Percentiles rank a stretch among this genome's conserved stretches.
Evolutionary conservation across 2,113 vertebrate genomes (phyloP).

Genomic region (Calypte anna): DNA sequence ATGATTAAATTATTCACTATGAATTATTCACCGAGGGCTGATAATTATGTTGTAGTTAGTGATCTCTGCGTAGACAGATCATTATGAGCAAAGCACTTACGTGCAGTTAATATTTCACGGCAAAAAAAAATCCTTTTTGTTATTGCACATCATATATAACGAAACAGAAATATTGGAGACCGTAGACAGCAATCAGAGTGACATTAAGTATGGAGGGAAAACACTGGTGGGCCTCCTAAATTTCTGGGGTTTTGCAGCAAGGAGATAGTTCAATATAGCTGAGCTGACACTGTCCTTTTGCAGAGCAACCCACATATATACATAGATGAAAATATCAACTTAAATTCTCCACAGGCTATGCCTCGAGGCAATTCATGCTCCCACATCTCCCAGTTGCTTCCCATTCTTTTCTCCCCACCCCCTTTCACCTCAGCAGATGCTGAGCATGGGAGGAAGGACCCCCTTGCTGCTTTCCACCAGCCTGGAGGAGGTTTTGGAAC

Average conservation of each 20-base stretch:
- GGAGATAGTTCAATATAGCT: rapidly evolving
- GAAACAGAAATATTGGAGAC: neutral
- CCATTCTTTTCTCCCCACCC: neutral
- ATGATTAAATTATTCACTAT: constrained; percentile 36
- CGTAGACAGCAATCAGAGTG: neutral
- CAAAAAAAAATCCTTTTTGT: neutral
- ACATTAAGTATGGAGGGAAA: neutral
- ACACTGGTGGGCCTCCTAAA: neutral
- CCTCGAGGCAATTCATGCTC: neutral
- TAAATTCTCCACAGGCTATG: rapidly evolving
- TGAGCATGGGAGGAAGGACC: neutral
- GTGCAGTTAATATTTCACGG: neutral
- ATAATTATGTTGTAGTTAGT: constrained; percentile 44
- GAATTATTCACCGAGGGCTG: constrained; percentile 55
- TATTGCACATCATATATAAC: neutral
- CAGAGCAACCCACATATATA: neutral
- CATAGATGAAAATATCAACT: neutral
- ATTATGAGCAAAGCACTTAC: neutral
- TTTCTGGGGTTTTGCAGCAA: neutral
- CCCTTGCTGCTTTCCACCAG: neutral
- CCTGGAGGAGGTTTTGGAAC: rapidly evolving
- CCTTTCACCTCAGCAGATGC: neutral
- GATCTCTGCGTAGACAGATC: neutral
- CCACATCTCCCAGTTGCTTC: rapidly evolving
- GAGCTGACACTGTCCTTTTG: neutral